Evolutionary conservation across 2,113 vertebrate genomes (phyloP), one percentile per base, ranked within the genome.

Genomic region (Onychostruthus taczanowskii): DNA sequence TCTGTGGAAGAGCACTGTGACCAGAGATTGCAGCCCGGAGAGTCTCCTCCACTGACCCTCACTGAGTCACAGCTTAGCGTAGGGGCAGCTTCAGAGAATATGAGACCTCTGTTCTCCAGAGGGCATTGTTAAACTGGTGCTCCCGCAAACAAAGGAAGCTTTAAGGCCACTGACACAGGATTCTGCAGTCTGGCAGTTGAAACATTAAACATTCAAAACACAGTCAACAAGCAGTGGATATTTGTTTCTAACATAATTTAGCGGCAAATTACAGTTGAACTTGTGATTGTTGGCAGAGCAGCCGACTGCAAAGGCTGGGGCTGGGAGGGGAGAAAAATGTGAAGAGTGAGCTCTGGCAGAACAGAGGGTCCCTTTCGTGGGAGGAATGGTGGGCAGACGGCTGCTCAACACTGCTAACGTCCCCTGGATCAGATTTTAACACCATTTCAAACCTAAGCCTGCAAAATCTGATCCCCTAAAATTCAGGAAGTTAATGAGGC

Each of bases 121-220:
- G 23, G 44, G 49, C 79, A 81, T 26, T 73, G 78, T 58, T 63
- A 23, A 37, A 64, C 67, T 20, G 11, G 17, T 10, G 67, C 58
- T 86, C 67, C 46, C 15, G 0, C 81, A 76, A 68, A 95, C 87
- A 86, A 90, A 92, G 91, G 37, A 56, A 77, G 79, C 91, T 89
- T 88, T 85, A 93, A 89, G 73, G 69, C 84, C 61, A 44, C 55
- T 20, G 44, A 90, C 73, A 92, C 61, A 55, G 62, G 83, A 86
- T 55, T 88, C 83, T 67, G 27, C 77, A 86, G 83, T 26, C 73
- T 41, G 56, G 84, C 33, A 77, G 50, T 0, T 31, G 61, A 84
- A 94, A 80, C 37, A 81, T 55, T 67, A 82, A 94, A 93, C 56
- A 75, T 84, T 92, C 73, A 84, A 59, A 93, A 70, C 39, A 22